Evolutionary conservation across 2,888 invertebrate species (phyloP).

Genomic region (Eremobia ochroleuca): DNA sequence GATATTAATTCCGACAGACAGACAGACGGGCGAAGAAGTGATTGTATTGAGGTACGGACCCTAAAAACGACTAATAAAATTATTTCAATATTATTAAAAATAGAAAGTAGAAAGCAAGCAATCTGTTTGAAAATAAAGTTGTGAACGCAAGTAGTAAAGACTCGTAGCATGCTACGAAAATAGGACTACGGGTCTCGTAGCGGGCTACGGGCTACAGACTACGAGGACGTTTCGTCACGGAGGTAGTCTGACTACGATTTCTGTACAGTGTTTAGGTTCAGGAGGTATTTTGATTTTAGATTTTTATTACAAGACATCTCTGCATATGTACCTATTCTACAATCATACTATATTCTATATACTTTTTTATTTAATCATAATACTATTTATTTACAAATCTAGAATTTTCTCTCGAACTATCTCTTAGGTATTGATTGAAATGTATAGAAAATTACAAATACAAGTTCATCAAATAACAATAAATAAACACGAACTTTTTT

Average conservation of each 20-base stretch:
- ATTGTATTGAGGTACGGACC: too few relatives aligned
- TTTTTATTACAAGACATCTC: neutral
- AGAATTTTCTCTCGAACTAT: neutral
- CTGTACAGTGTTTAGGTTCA: neutral
- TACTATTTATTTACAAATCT: neutral
- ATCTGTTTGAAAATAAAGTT: neutral
- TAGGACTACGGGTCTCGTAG: slow-evolving; percentile 15
- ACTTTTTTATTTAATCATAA: neutral
- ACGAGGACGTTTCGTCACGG: neutral
- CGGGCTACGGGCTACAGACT: slow-evolving; percentile 8
- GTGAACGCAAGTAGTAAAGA: neutral
- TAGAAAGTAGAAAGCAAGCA: neutral
- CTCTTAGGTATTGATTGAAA: neutral
- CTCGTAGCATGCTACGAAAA: slow-evolving; percentile 25
- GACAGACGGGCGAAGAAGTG: neutral
- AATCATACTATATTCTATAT: neutral
- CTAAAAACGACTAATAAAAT: neutral
- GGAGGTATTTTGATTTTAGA: neutral
- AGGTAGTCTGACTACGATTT: neutral
- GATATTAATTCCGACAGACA: neutral
- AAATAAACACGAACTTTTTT: slow-evolving; percentile 45
- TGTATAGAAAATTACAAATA: slow-evolving; percentile 8
- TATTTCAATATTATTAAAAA: neutral
- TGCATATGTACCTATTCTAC: neutral
- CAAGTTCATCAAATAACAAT: neutral